These are phyloP conservation scores for Coelopa pilipes DNA, from an alignment of 2,888 invertebrate species.

Conservation along the genomic window DNA sequence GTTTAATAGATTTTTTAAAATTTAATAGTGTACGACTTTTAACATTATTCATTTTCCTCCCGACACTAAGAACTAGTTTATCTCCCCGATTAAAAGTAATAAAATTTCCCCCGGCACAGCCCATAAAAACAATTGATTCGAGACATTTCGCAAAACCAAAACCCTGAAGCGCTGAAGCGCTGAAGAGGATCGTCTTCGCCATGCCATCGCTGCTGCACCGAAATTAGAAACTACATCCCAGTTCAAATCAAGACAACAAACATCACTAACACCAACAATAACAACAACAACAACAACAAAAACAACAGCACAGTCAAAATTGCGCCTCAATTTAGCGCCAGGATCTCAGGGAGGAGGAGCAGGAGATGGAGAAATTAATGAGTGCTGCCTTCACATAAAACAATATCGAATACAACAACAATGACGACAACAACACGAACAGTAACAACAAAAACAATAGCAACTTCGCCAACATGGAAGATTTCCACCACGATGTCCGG, in stretches of 20 bases:
- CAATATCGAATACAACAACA: slow-evolving; percentile 18
- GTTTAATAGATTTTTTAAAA: too few species aligned
- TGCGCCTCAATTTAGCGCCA: not conserved
- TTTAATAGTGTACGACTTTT: too few species aligned
- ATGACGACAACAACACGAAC: slow-evolving; percentile 5
- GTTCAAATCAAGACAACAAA: not conserved
- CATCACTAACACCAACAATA: slow-evolving; percentile 2
- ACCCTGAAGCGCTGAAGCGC: not conserved
- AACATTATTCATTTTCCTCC: too few species aligned
- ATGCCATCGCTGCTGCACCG: slow-evolving; percentile 3
- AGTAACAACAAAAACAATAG: slow-evolving; percentile 25
- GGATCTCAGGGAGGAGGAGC: not conserved
- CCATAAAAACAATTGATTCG: too few species aligned
- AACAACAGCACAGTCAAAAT: not conserved
- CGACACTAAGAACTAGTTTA: too few species aligned
- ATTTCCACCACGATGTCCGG: not conserved
- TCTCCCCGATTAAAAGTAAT: too few species aligned
- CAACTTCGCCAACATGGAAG: slow-evolving; percentile 37
- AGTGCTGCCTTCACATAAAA: slow-evolving; percentile 26
- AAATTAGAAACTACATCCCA: slow-evolving; percentile 13
- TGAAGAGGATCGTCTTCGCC: not conserved
- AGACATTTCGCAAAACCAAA: not conserved
- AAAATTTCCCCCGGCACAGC: too few species aligned
- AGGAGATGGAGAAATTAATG: not conserved
- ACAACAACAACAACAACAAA: slow-evolving; percentile 10